Evolutionary conservation across 1,140 invertebrate genomes (phyloP), one percentile per base, ranked within the genome.

Genomic region (Helicorthomorpha holstii): DNA sequence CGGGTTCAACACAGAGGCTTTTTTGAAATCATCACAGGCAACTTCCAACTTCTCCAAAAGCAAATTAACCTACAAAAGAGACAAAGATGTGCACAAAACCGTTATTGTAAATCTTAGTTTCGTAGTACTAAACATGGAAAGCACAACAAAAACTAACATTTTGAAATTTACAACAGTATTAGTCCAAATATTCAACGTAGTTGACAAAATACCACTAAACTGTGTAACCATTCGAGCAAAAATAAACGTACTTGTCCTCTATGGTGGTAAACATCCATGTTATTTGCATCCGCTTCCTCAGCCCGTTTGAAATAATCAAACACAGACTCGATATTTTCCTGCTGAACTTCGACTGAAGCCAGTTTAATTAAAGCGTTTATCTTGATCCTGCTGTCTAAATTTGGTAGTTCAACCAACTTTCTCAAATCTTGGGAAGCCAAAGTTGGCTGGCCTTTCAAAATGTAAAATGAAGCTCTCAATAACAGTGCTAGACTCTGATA

Each of bases 321-420:
- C 57, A 82, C 83, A 56, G 79, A 75, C 12, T 81, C 77, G 19
- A 77, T 68, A 54, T 82, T 72, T 54, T 86, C 81, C 46, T 79
- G 66, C 64, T 93, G 86, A 60, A 92, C 81, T 57, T 80, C 75
- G 48, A 92, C 67, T 7, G 81, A 82, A 2, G 85, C 88, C 56
- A 83, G 73, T 66, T 94, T 95, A 38, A 96, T 83, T n/a, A 93
- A 68, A 10, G 88, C 85, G 75, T 92, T 93, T 0, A 83, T 79
- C 63, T 75, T 79, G 1, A 85, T 56, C 16, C 44, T 29, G 44
- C 44, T 42, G 16, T 12, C 16, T 21, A n/a, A 16, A 21, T 51
- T n/a, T 12, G 12, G n/a, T 22, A 51, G 44, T 14, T 23, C 7
- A 14, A 65, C 38, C 3, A 70, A 25, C 27, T 50, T 47, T 21